Evolutionary conservation across 2,113 vertebrate species (phyloP), one percentile per base, ranked within the genome.

Genomic region (Piaya cayana): DNA sequence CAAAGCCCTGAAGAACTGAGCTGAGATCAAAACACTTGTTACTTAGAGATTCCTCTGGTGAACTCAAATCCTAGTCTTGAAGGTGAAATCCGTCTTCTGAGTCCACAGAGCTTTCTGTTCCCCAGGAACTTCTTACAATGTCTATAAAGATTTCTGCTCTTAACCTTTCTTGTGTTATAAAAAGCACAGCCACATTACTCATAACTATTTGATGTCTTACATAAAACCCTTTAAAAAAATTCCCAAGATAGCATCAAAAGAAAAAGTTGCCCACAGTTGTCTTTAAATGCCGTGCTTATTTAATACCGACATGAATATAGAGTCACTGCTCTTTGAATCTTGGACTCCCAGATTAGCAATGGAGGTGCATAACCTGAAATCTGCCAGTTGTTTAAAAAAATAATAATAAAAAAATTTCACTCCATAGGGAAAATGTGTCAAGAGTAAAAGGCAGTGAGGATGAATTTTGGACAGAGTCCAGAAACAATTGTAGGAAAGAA

Each of bases 161-260:
- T 98, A 98, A 98, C 97, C 97, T 98, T 98, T 98, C 97, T 96
- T 95, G 78, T 97, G 97, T 97, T 98, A 97, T 98, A 98, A 98
- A 98, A 98, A 98, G 97, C 96, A 93, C 84, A 97, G 95, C 93
- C 96, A 97, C 97, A 86, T 96, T 97, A 83, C 95, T 98, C 96
- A 96, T 97, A 97, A 98, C 97, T 97, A 95, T 98, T 98, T 98
- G 97, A 98, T 98, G 97, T 95, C 93, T 97, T 97, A 95, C 97
- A 98, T 98, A 98, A 98, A 98, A 97, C 72, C 82, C 86, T 97
- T 98, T 94, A 68, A 68, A 97, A 97, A 97, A 97, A 93, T 89
- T 97, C 97, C 97, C 96, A 95, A 96, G 98, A 96, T 96, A 97
- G 82, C 90, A 97, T 98, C 95, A 97, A 97, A 98, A 97, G 97